Evolutionary conservation across 1,140 invertebrate genomes (phyloP).

Genomic region (Halictus rubicundus): DNA sequence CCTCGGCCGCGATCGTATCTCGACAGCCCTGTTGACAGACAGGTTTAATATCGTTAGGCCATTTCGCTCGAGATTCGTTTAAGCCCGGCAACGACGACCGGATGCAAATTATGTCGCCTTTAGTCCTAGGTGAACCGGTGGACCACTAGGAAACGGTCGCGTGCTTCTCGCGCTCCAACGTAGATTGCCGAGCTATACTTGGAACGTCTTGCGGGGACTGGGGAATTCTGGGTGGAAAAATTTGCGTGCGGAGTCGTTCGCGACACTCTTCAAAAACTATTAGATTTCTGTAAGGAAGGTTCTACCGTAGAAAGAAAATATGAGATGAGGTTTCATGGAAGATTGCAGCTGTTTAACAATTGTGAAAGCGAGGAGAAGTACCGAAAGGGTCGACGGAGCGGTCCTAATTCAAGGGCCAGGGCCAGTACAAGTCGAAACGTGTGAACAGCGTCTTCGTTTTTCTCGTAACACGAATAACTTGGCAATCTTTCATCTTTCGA

Average conservation of each 20-base stretch:
- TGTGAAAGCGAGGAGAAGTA: too few species aligned
- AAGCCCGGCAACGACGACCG: conserved; percentile 16
- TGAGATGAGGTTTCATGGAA: too few species aligned
- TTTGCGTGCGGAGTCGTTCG: too few species aligned
- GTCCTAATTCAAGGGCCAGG: not conserved
- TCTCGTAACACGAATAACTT: not conserved
- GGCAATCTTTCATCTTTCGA: not conserved
- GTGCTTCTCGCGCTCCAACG: not conserved
- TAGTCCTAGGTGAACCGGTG: not conserved
- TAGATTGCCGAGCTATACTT: not conserved
- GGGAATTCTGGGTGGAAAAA: too few species aligned
- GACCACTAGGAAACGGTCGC: not conserved
- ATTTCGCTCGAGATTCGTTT: conserved; percentile 43
- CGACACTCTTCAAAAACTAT: too few species aligned
- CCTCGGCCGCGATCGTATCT: conserved; percentile 42
- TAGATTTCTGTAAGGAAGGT: too few species aligned
- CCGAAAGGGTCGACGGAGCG: not conserved
- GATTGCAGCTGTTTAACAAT: too few species aligned
- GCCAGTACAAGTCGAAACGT: too few species aligned
- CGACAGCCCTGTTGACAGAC: conserved; percentile 46
- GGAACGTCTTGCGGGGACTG: not conserved
- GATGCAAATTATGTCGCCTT: conserved; percentile 24
- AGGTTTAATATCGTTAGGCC: conserved; percentile 46
- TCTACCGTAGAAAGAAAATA: too few species aligned
- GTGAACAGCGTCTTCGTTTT: not conserved